Base-by-base conservation (phyloP, 1,140 invertebrate species). In the Gonioctena quinquepunctata region DNA sequence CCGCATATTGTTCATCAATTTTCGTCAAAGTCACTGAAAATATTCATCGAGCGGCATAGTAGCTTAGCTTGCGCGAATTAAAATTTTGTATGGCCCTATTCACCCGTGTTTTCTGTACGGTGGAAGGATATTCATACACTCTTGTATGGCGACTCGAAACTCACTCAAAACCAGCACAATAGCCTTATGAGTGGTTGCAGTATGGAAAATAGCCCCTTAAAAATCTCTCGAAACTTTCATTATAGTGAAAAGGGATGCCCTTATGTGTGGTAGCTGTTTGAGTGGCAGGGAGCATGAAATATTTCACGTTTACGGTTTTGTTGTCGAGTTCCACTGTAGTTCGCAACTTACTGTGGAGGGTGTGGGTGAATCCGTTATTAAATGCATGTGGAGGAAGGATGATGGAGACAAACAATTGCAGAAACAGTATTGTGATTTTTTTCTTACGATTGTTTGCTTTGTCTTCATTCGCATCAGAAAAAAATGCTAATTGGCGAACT, bases 171-270 rank as follows among this genome's bases (percentile, higher is more conserved):
- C 22, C 63, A 11, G 42, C 63, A 65, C 63, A 65, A 65, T 65
- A 62, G 60, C 27, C n/a, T 62, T 21, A 57, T 57, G 25, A 65
- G 63, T 65, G 63, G 42, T 65, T 54, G 63, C 42, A 26, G 63
- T 52, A 65, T 65, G 63, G 18, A 65, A 65, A 65, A 65, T 65
- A 65, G 16, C 63, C 63, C 63, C 63, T 54, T 65, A 23, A 54
- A 23, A 54, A 65, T 21, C 50, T 52, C 63, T 65, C 63, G 49
- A 65, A 50, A 49, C 63, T 65, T 65, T 33, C 63, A 49, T 65
- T 65, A 65, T 65, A 54, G 13, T 54, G 42, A 19, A 65, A 65
- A 65, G 42, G 60, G 60, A 27, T 13, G 60, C 26, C 60, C 6
- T 21, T 26, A 18, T 57, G 25, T 25, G 19, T 19, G 25, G 54